Evolutionary conservation across 2,888 invertebrate species (phyloP), one percentile per base, ranked within the genome.

Genomic region (Leptinotarsa juncta): DNA sequence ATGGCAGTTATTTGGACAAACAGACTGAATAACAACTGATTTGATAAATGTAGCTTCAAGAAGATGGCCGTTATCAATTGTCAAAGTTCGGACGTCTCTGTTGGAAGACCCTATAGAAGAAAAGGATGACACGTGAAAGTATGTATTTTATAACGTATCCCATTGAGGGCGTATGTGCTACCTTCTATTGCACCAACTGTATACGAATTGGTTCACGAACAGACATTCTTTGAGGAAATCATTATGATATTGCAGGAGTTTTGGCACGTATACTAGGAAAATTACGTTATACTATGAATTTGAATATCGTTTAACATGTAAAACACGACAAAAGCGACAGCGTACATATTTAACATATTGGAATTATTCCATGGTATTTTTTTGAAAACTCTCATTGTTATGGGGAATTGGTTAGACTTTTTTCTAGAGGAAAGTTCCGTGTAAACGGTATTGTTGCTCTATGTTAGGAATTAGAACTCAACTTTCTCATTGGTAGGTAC

Each of bases 231-330:
- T 10, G 23, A 42, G 32, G 70, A 70, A 42, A 26, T 70, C 65
- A 62, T 65, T 65, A 70, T 20, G 23, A 51, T 65, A 51, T 50
- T 26, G 62, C 49, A 49, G 70, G 57, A 57, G 69, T 69, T 69
- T 69, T 69, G 48, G 69, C 69, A 69, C 69, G 57, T 48, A 81
- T 70, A 70, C 71, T 48, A 26, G 67, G 73, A 73, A 77, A 73
- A 77, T 67, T 53, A 65, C 71, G 69, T 70, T 71, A 60, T 71
- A 71, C 51, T 60, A 60, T 66, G 42, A 70, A 66, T 73, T 68
- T 75, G 67, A 75, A 72, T 70, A 69, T 48, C 72, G 51, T 67
- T 78, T 75, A 73, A 65, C 51, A 78, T 75, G 74, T 75, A 72
- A 70, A 67, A 67, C 78, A 76, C 75, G 72, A 62, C 57, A 50